Evolutionary conservation across 2,797 vertebrate species (phyloP).

Genomic region (Etheostoma nigrum): DNA sequence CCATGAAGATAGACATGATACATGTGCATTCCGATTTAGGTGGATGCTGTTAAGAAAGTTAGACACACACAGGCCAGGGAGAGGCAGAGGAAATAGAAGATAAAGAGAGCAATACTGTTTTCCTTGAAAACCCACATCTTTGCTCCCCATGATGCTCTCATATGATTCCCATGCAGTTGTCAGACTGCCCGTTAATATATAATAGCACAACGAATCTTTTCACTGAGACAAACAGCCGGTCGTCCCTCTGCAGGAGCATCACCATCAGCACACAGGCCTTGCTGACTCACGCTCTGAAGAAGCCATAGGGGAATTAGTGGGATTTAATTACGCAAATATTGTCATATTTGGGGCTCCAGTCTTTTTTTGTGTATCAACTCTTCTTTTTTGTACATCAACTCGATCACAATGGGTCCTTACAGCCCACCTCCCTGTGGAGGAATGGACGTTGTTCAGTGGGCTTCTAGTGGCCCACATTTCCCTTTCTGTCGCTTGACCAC

Average conservation of each 20-base stretch:
- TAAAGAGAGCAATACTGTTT: neutral
- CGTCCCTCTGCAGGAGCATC: constrained; percentile 42
- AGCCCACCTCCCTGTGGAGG: neutral
- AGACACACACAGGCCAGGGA: constrained; percentile 5
- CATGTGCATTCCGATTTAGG: constrained; percentile 30
- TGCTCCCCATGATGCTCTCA: constrained; percentile 40
- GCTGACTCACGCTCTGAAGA: constrained; percentile 75
- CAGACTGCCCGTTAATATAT: constrained; percentile 7
- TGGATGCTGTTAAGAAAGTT: constrained; percentile 16
- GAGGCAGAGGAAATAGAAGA: constrained; percentile 10
- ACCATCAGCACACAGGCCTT: constrained; percentile 49
- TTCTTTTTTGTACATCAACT: constrained; percentile 29
- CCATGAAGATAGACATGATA: constrained; percentile 8
- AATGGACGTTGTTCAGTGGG: constrained; percentile 8
- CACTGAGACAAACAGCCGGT: constrained; percentile 35
- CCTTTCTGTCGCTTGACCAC: constrained; percentile 49
- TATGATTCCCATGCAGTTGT: constrained; percentile 53
- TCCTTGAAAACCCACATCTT: constrained; percentile 8
- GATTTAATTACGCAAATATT: constrained; percentile 57
- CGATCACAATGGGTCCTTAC: constrained; percentile 29
- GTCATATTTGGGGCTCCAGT: constrained; percentile 48
- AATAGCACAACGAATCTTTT: constrained; percentile 58
- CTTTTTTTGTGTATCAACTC: no score
- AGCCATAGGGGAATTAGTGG: constrained; percentile 51
- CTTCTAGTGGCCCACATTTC: constrained; percentile 62